Conservation (phyloP, 2,888 invertebrate species). For the Kryphioiulus occultus region DNA sequence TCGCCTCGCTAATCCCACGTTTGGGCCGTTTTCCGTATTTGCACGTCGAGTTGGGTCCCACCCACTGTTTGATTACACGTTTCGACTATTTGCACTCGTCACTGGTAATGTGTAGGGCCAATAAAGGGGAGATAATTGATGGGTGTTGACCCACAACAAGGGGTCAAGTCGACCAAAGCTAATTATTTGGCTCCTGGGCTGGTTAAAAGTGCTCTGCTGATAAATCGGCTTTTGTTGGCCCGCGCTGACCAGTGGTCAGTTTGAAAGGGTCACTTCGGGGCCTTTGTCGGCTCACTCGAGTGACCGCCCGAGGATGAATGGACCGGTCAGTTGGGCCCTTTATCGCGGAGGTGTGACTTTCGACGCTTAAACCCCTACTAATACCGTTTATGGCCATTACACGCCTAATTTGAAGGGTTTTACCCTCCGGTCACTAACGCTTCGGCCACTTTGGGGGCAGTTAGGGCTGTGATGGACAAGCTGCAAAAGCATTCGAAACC, state of each 20-base stretch:
- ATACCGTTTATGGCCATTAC: slow-evolving; percentile 43
- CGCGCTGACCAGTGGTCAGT: slow-evolving; percentile 17
- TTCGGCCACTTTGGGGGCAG: slow-evolving; percentile 28
- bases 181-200: slow-evolving; percentile 5
- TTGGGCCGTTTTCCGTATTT: background rate
- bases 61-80: slow-evolving; percentile 32
- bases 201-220: background rate
- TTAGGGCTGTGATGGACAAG: slow-evolving; percentile 39
- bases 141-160: slow-evolving; percentile 34
- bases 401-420: slow-evolving; percentile 44
- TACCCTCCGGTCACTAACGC: slow-evolving; percentile 37
- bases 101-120: slow-evolving; percentile 15
- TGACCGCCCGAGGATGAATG: slow-evolving; percentile 4
- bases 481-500: slow-evolving; percentile 3
- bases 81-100: background rate
- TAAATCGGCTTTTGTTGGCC: background rate
- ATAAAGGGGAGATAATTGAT: slow-evolving; percentile 31
- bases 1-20: background rate
- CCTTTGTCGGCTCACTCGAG: slow-evolving; percentile 11
- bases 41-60: background rate
- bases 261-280: slow-evolving; percentile 14
- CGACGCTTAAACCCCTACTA: slow-evolving; percentile 39
- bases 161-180: slow-evolving; percentile 27
- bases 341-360: slow-evolving; percentile 45
- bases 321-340: slow-evolving; percentile 44